Evolutionary conservation across 2,797 vertebrate species (phyloP).

Genomic region (Chaenodraco wilsoni): DNA sequence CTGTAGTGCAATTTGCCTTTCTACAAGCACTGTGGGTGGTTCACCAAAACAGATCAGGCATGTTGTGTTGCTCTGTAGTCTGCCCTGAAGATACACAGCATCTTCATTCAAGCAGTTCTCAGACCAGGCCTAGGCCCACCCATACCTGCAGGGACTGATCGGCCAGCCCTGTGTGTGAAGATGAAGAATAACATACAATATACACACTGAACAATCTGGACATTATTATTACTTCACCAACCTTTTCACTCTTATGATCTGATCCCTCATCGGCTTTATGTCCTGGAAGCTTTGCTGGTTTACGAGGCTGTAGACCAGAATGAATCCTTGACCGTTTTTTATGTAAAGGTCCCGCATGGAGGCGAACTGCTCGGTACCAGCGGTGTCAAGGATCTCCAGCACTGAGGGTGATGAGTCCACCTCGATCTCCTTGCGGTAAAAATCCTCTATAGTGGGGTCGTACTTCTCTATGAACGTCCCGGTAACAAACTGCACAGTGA

Average conservation of each 20-base stretch:
- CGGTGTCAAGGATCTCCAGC: constrained; percentile 96
- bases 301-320: constrained; percentile 95
- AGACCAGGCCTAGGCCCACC: constrained; percentile 56
- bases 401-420: constrained; percentile 96
- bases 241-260: constrained; percentile 99
- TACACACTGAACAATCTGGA: constrained; percentile 13
- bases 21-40: constrained; percentile 4
- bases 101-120: constrained; percentile 47
- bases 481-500: constrained; percentile 97
- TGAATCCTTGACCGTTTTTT: constrained; percentile 97
- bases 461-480: constrained; percentile 98
- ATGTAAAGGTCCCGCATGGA: constrained; percentile 99
- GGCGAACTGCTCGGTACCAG: constrained; percentile 96
- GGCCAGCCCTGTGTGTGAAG: constrained; percentile 23
- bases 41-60: constrained; percentile 38
- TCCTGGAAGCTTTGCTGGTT: constrained; percentile 99
- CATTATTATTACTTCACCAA: constrained; percentile 65
- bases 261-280: constrained; percentile 96
- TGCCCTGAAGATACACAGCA: constrained; percentile 51
- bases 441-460: constrained; percentile 98
- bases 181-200: constrained; percentile 25
- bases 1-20: constrained; percentile 15
- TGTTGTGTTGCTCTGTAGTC: constrained; percentile 35
- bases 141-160: constrained; percentile 42
- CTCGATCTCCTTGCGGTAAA: constrained; percentile 98